Evolutionary conservation across 2,113 vertebrate genomes (phyloP).

Genomic region (Myotis brandtii): DNA sequence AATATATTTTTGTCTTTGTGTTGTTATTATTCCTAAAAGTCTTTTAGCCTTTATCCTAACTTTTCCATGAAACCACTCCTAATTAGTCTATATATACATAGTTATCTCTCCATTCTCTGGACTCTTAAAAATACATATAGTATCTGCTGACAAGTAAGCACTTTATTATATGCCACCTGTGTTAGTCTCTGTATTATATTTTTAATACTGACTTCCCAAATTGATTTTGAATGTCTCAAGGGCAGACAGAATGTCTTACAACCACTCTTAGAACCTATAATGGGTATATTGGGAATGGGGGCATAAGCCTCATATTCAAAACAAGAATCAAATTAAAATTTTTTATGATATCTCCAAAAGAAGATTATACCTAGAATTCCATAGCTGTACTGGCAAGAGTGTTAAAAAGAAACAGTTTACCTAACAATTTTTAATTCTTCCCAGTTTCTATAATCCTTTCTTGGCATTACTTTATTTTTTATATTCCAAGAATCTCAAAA

Average conservation of each 20-base stretch:
- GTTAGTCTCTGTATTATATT: slow-evolving; percentile 34
- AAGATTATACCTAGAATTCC: slow-evolving; percentile 43
- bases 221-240: slow-evolving; percentile 68
- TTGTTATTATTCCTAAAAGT: neutral
- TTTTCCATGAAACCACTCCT: neutral
- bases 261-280: neutral
- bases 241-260: slow-evolving; percentile 41
- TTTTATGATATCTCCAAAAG: slow-evolving; percentile 52
- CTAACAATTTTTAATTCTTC: slow-evolving; percentile 48
- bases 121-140: slow-evolving; percentile 42
- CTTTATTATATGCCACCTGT: slow-evolving; percentile 25
- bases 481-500: slow-evolving; percentile 1
- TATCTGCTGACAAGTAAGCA: slow-evolving; percentile 61
- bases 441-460: slow-evolving; percentile 22
- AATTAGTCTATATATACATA: neutral
- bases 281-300: neutral
- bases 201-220: slow-evolving; percentile 55
- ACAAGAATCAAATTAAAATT: slow-evolving; percentile 50
- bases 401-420: slow-evolving; percentile 26
- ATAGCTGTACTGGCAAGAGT: slow-evolving; percentile 40
- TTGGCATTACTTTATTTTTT: slow-evolving; percentile 56
- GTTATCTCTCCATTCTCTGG: slow-evolving; percentile 27
- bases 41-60: neutral
- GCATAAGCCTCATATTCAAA: slow-evolving; percentile 43
- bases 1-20: neutral